A percentile compares a stretch with the other conserved stretches of the same genome.
Conservation (phyloP, 2,888 invertebrate genomes). For the Elysia crispata region DNA sequence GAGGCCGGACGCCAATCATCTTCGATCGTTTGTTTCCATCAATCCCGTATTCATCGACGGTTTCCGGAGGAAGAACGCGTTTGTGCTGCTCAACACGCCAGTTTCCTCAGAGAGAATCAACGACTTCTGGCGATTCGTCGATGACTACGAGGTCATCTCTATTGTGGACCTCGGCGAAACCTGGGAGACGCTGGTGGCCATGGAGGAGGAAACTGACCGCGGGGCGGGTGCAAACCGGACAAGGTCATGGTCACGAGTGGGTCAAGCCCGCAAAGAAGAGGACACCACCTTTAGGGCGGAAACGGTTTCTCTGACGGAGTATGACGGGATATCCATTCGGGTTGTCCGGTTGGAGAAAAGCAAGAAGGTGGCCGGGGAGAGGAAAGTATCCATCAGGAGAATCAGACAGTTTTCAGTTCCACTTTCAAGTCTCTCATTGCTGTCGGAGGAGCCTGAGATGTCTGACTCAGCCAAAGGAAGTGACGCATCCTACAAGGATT, state of each 20-base stretch:
- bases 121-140: conserved; percentile 76
- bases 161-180: conserved; percentile 71
- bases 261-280: neutral
- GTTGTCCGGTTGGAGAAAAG: neutral
- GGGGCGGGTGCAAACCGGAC: neutral
- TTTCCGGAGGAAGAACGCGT: conserved; percentile 55
- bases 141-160: conserved; percentile 69
- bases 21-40: conserved; percentile 64
- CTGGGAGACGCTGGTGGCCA: conserved; percentile 3
- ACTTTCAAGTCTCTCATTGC: neutral
- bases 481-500: no score
- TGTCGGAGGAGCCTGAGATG: no score
- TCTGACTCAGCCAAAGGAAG: neutral
- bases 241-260: no score
- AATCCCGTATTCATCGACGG: conserved; percentile 75
- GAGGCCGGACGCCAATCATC: no score
- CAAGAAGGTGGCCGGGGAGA: neutral
- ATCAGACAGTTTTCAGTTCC: conserved; percentile 3
- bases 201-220: no score
- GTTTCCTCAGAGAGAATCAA: conserved; percentile 67
- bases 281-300: neutral
- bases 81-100: conserved; percentile 75
- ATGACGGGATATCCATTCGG: neutral
- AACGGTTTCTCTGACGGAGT: neutral
- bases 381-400: neutral